Base-by-base conservation (phyloP, 1,140 invertebrate genomes). In the Phocides pigmalion region DNA sequence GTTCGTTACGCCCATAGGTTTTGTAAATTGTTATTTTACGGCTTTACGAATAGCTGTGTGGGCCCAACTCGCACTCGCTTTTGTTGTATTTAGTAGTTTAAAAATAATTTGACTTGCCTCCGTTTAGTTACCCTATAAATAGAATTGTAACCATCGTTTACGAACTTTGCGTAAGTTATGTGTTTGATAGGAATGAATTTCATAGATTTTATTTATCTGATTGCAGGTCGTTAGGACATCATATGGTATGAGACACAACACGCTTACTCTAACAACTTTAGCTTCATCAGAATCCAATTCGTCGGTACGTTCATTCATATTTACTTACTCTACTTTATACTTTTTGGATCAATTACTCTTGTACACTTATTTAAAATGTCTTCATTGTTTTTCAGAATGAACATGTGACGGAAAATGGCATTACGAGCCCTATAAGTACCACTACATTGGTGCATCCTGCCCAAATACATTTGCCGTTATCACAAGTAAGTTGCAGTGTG, bases 381-480 rank as follows among this genome's bases (percentile, higher is more conserved):
- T 53, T 17, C 19, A 8, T 20, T 46, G 17, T 4, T 6, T 84
- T 85, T 1, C 78, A 90, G 87, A 89, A 85, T 42, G 76, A 76
- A 3, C 76, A 79, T 41, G 50, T 70, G 1, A 58, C 75, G 19
- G 86, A 87, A 51, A 82, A 81, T 19, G 81, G 86, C 5, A 76
- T 84, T 3, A 76, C 72, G 0, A 82, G 65, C 41, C 64, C 76
- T n/a, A 63, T 88, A 16, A 80, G 76, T 56, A 79, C 78, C 2
- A 66, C 74, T 12, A 67, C 54, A 5, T 63, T 92, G 37, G 85
- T 92, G 11, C 90, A 91, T 71, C 89, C 90, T 11, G 83, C 89
- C 28, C 89, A 92, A 63, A 83, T 92, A 63, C 89, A 91, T 64
- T 68, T 91, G 15, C 90, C 90, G 2, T 47, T 92, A 16, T 87